phyloP scores from a whole-genome alignment of 2,113 vertebrate genomes.

The Campylomormyrus tamandua region DNA sequence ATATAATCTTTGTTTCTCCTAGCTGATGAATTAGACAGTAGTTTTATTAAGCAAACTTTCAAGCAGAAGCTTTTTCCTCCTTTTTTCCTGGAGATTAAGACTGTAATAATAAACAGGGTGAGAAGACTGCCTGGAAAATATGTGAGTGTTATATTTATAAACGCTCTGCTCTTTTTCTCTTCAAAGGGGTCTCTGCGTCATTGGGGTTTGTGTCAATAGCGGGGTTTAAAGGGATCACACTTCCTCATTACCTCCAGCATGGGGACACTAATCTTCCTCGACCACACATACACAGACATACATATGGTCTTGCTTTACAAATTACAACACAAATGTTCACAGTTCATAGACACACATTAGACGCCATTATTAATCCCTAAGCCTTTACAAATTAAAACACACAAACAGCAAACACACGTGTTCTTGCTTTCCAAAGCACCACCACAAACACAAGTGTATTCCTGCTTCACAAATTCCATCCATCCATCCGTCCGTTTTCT shows the following conservation, averaged over 20 bases:
- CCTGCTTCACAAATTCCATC: neutral
- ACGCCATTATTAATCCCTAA: neutral
- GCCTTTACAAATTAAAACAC: neutral
- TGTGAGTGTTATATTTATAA: neutral
- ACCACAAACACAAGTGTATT: neutral
- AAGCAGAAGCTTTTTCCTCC: neutral
- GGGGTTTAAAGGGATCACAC: constrained; percentile 37
- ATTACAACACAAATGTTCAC: neutral
- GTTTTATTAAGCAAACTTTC: neutral
- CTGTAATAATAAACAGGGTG: constrained; percentile 16
- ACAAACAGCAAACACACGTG: neutral
- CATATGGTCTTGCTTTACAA: neutral
- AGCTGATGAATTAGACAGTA: neutral
- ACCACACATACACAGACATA: constrained; percentile 17
- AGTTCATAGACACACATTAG: neutral
- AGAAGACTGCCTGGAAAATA: constrained; percentile 17
- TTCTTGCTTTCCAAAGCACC: neutral
- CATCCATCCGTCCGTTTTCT: too few relatives aligned
- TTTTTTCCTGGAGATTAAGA: constrained; percentile 20
- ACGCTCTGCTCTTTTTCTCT: constrained; percentile 14
- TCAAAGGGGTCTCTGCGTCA: constrained; percentile 31
- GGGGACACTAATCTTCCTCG: constrained; percentile 29
- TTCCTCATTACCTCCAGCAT: constrained; percentile 24
- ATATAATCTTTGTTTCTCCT: neutral
- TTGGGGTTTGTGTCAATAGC: constrained; percentile 18